phyloP scores from a whole-genome alignment of 1,140 invertebrate genomes.

The Bombus breviceps region DNA sequence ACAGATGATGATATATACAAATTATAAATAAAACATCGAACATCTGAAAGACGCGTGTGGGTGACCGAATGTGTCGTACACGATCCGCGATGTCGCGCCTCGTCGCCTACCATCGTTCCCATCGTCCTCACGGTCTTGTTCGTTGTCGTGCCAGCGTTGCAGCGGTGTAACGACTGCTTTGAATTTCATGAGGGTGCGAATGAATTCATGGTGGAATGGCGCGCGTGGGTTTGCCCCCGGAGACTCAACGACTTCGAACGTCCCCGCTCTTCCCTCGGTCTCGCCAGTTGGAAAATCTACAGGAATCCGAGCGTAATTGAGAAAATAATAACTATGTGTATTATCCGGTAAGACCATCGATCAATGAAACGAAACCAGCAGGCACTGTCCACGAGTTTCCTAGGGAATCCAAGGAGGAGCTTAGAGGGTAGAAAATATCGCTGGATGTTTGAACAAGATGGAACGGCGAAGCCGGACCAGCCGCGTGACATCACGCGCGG shows the following conservation, averaged over 20 bases:
- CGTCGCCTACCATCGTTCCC: not conserved
- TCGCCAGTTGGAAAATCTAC: conserved; percentile 8
- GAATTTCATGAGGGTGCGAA: conserved; percentile 78
- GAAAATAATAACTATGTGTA: conserved; percentile 44
- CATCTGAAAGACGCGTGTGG: conserved; percentile 52
- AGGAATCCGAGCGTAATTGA: conserved; percentile 45
- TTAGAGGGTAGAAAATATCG: not conserved
- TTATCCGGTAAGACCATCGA: not conserved
- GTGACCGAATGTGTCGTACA: conserved; percentile 23
- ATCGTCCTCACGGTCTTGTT: conserved; percentile 37
- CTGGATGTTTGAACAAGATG: not conserved
- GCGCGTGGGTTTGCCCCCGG: conserved; percentile 54
- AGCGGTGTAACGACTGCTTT: conserved; percentile 79
- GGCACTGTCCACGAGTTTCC: not conserved
- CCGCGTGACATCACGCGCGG: conserved; percentile 28
- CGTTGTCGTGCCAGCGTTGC: conserved; percentile 70
- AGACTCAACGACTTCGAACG: conserved; percentile 59
- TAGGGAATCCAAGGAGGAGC: not conserved
- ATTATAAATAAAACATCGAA: conserved; percentile 81
- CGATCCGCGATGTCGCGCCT: conserved; percentile 23
- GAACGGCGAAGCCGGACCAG: conserved; percentile 14
- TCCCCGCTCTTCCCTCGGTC: not conserved
- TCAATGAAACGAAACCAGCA: not conserved
- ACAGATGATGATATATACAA: conserved; percentile 76
- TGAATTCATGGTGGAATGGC: conserved; percentile 75